Base-by-base conservation (phyloP, 1,140 invertebrate genomes). In the Bombus balteatus region DNA sequence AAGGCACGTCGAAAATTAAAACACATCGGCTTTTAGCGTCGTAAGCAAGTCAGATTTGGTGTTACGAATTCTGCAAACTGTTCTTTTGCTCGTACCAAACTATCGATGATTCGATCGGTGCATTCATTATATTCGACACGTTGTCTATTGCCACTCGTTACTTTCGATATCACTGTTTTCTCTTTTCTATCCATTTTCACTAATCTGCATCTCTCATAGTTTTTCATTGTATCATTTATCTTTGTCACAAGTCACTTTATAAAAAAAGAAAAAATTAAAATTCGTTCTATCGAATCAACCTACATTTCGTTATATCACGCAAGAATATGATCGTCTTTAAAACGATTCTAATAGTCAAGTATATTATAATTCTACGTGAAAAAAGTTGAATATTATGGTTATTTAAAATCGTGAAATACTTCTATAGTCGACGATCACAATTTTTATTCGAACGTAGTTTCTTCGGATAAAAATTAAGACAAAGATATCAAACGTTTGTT, bases 1-100 rank as follows among this genome's bases (percentile, higher is more conserved):
- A 77, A 81, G 47, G 71, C 76, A 34, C 70, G 62, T 57, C 12
- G 39, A 81, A 83, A 89, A 80, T 86, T 68, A 77, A 89, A 85
- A 86, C 76, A 18, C 70, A 37, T 34, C 10, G 9, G 28, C 12
- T 74, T 62, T 80, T 6, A 28, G 22, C 34, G 10, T 43, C 57
- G 15, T 10, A 25, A 41, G 15, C 57, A 25, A 47, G 12, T n/a
- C 39, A 28, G 25, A 72, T 72, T 39, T 18, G 6, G 4, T 5
- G 10, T 72, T 72, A 13, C 70, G 39, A 72, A 41, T 72, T 41
- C 39, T n/a, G 5, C 39, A n/a, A 41, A n/a, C 22, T 41, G 25
- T n/a, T 15, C 6, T 41, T 13, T 72, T n/a, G 25, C 28, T 41
- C 70, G 39, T 72, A 41, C 39, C 70, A n/a, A 72, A 43, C 39